phyloP scores from a whole-genome alignment of 2,797 vertebrate species.

The Melopsittacus undulatus region DNA sequence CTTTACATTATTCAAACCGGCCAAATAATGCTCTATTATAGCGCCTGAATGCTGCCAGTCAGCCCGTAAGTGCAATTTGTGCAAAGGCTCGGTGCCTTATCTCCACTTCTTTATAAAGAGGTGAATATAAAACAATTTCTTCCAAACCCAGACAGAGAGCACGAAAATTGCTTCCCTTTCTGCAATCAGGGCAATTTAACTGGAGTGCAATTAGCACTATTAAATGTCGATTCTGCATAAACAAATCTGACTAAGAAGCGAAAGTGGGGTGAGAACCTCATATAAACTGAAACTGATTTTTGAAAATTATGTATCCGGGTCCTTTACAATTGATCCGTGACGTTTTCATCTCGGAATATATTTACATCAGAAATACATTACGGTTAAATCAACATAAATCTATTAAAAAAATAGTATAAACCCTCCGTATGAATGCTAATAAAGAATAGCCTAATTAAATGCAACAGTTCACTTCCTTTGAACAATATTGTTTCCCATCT shows the following conservation, averaged over 20 bases:
- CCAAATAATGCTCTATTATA: constrained; percentile 99
- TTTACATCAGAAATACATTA: constrained; percentile 81
- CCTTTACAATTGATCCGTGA: constrained; percentile 83
- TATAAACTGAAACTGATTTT: constrained; percentile 85
- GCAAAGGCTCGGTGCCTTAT: constrained; percentile 91
- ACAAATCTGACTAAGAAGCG: constrained; percentile 91
- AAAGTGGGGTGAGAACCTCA: constrained; percentile 85
- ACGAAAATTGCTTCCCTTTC: constrained; percentile 95
- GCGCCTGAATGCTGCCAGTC: constrained; percentile 96
- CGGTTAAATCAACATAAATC: constrained; percentile 75
- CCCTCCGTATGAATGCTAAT: constrained; percentile 73
- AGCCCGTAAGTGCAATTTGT: constrained; percentile 96
- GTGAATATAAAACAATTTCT: constrained; percentile 98
- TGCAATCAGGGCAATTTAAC: constrained; percentile 98
- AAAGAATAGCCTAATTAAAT: constrained; percentile 80
- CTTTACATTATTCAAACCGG: constrained; percentile 98
- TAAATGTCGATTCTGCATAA: constrained; percentile 96
- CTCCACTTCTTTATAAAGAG: constrained; percentile 92
- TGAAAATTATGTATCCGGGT: constrained; percentile 83
- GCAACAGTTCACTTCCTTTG: constrained; percentile 78
- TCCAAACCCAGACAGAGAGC: constrained; percentile 90
- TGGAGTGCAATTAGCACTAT: constrained; percentile 96
- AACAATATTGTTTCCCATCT: constrained; percentile 75
- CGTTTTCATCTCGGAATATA: constrained; percentile 82
- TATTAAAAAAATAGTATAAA: constrained; percentile 34